Base-by-base conservation (phyloP, 2,888 invertebrate genomes). In the Phalera bucephala region DNA sequence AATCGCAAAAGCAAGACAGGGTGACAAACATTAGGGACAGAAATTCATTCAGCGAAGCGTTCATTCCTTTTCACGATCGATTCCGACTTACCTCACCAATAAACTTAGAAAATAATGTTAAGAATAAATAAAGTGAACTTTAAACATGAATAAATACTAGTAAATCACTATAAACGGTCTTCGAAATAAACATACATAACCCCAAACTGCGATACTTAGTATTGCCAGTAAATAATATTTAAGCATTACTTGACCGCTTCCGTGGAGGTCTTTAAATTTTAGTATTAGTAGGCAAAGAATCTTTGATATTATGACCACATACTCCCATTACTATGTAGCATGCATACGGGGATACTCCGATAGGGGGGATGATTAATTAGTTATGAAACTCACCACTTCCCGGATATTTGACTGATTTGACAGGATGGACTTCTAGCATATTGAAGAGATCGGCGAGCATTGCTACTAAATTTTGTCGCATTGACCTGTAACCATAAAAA, bases 371-470 rank as follows among this genome's bases (percentile, higher is more conserved):
- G 27, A 45, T 42, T 25, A 31, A 50, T 20, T 38, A 25, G 34
- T 25, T 29, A 33, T 20, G 13, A 44, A 53, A 87, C 89, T 86
- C 64, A 86, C 87, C 85, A 80, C 93, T 93, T 52, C 94, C 95
- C 2, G 96, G 96, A 79, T 95, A 93, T 68, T 95, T 94, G 48
- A 97, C 96, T 70, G 95, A 95, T 77, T 95, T 95, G 23, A 95
- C 95, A 11, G 97, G 97, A 82, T 97, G 96, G 50, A 98, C 96
- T 91, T 98, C 98, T 76, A 98, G 91, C 66, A 96, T 92, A 83
- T 96, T 97, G 87, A 98, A 98, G 67, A 99, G 92, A 84, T 99
- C 98, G 40, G 98, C 97, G 59, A 98, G 91, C 90, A 98, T 95
- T 39, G 96, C 96, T 64, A 97, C 92, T 76, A 98, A 90, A 87